Percentiles rank a stretch among this genome's conserved stretches.
Evolutionary conservation across 2,797 vertebrate species (phyloP).

Genomic region (Okamejei kenojei): DNA sequence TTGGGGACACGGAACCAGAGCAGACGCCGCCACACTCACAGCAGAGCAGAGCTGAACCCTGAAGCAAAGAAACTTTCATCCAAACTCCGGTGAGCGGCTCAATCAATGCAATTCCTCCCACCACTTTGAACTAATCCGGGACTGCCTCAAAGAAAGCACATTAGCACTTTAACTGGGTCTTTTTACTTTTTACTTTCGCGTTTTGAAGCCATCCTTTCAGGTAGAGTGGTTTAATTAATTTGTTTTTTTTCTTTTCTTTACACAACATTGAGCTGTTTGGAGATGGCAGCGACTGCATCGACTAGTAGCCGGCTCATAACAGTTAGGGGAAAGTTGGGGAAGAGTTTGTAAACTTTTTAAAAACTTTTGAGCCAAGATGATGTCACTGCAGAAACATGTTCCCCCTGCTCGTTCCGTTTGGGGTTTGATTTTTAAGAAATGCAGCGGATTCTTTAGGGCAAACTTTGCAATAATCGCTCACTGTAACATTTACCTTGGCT

Average conservation of each 20-base stretch:
- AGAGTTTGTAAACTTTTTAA: neutral
- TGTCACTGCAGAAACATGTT: neutral
- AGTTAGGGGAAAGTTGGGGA: neutral
- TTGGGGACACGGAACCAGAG: too few species aligned
- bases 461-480: neutral
- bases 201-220: neutral
- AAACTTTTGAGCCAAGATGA: too few species aligned
- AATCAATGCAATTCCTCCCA: neutral
- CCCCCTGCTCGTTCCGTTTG: neutral
- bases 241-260: neutral
- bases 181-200: neutral
- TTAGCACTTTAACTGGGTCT: neutral
- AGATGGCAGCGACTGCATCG: neutral
- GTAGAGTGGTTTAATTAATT: neutral
- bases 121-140: neutral
- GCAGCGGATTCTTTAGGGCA: neutral
- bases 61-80: neutral
- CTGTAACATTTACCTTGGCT: slow-evolving; percentile 11
- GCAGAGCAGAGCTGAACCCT: too few species aligned
- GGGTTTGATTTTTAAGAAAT: too few species aligned
- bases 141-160: neutral
- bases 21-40: too few species aligned
- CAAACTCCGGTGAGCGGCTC: neutral
- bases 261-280: neutral
- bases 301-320: neutral